Evolutionary conservation across 2,888 invertebrate species (phyloP).

Genomic region (Orchesellides sinensis): DNA sequence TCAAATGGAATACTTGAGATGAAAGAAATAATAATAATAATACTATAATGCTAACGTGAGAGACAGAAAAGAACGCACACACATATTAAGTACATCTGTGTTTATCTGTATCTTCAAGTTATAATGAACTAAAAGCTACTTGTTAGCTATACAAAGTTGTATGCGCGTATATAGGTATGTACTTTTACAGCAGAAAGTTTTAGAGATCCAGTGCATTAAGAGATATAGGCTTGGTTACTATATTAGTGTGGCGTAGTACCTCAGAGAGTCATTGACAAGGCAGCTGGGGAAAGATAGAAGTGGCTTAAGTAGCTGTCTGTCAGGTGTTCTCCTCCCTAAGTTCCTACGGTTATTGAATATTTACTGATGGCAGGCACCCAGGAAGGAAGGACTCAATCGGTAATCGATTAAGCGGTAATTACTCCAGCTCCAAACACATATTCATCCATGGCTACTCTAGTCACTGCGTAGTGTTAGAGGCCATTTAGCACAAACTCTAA

Average conservation of each 20-base stretch:
- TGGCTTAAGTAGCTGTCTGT: too few relatives aligned
- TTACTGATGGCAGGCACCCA: conserved; percentile 54
- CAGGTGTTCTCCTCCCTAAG: conserved; percentile 50
- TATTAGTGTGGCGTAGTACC: too few relatives aligned
- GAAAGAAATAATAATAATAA: not conserved
- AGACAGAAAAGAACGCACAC: too few relatives aligned
- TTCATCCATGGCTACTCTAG: conserved; percentile 24
- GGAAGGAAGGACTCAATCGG: conserved; percentile 51
- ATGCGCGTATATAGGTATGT: too few relatives aligned
- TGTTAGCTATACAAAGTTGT: too few relatives aligned
- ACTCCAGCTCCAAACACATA: conserved; percentile 16
- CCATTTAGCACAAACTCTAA: conserved; percentile 41
- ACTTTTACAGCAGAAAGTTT: too few relatives aligned
- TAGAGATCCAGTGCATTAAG: too few relatives aligned
- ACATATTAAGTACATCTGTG: too few relatives aligned
- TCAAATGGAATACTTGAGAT: not conserved
- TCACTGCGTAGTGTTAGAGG: conserved; percentile 28
- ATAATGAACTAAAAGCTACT: too few relatives aligned
- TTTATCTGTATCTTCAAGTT: too few relatives aligned
- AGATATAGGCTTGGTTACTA: too few relatives aligned
- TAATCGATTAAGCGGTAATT: conserved; percentile 64
- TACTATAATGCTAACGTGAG: conserved; percentile 1
- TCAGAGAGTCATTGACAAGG: not conserved
- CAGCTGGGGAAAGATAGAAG: conserved; percentile 8
- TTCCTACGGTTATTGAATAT: conserved; percentile 49